Evolutionary conservation across 1,140 invertebrate species (phyloP), one percentile per base, ranked within the genome.

Genomic region (Pararge aegeria): DNA sequence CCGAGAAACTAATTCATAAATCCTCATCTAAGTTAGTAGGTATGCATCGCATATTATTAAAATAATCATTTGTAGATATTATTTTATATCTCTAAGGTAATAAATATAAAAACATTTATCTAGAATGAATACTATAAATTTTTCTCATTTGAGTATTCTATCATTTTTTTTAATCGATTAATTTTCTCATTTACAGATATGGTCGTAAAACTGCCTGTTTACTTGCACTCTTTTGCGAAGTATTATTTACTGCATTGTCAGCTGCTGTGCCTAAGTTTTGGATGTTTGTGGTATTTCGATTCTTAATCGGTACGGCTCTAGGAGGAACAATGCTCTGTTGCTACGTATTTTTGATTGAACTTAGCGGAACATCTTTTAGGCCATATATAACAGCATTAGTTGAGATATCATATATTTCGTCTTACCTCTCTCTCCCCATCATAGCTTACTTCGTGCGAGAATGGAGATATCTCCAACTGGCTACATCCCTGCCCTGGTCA

Each of bases 381-480:
- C 78, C 81, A 5, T 87, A 83, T 44, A 24, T 82, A 2, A 64
- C 68, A 2, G 84, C 72, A 30, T 61, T 89, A 9, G 52, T 61
- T 15, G 84, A 86, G 55, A 66, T 78, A 50, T 65, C 80, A 5
- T 87, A 72, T 48, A 49, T 86, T 7, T 53, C 66, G 3, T 62
- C 92, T 10, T 93, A 95, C 55, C 91, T 94, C 20, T 78, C 84
- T 0, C 89, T 94, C 0, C 87, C 94, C 1, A 89, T 91, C 0
- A 90, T 94, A 61, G 94, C 93, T 1, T 95, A 92, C 70, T 84
- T 92, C 30, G 70, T 95, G 7, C 90, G 92, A 50, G 91, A 94
- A 57, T 96, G 94, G 94, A 85, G 92, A 53, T 67, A 90, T 16
- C 80, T 95, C 5, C 93, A 94, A 65, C 81, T 95, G 15, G 91